These are phyloP conservation scores for Cliona cf. orientalis DNA, from an alignment of 37 sponge, comb jelly and placozoan genomes.

Conservation along the genomic window DNA sequence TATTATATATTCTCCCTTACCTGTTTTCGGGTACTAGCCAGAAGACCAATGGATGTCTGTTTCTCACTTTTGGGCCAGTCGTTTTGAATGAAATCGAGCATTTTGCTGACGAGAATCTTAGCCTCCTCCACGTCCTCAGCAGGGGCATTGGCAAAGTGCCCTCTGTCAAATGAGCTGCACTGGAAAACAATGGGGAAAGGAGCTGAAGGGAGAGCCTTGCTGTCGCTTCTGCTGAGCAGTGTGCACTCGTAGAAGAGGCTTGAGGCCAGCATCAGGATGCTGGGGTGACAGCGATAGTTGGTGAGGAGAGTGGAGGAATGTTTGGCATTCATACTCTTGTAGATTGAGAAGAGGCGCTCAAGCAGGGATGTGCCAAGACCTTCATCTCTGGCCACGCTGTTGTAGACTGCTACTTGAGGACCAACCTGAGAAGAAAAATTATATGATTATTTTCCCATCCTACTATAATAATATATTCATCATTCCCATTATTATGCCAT, in stretches of 20 bases:
- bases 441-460: neutral
- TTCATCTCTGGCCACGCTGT: conserved; percentile 32
- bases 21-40: conserved; percentile 50
- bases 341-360: conserved; percentile 26
- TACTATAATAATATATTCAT: no score
- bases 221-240: conserved; percentile 20
- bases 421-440: conserved; percentile 47
- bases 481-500: neutral
- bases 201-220: conserved; percentile 20
- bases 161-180: conserved; percentile 15
- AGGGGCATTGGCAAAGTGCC: neutral
- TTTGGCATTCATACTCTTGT: neutral
- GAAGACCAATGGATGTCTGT: conserved; percentile 19
- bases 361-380: conserved; percentile 55
- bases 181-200: conserved; percentile 42
- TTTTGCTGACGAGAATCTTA: conserved; percentile 6
- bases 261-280: conserved; percentile 61
- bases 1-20: conserved; percentile 34
- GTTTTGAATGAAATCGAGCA: conserved; percentile 5
- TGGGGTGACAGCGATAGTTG: conserved; percentile 67
- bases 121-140: conserved; percentile 26
- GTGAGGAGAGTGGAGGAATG: conserved; percentile 54
- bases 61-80: conserved; percentile 48
- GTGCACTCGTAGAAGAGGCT: conserved; percentile 63
- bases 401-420: conserved; percentile 39